phyloP scores from a whole-genome alignment of 2,797 vertebrate species.

The Eospalax fontanierii region DNA sequence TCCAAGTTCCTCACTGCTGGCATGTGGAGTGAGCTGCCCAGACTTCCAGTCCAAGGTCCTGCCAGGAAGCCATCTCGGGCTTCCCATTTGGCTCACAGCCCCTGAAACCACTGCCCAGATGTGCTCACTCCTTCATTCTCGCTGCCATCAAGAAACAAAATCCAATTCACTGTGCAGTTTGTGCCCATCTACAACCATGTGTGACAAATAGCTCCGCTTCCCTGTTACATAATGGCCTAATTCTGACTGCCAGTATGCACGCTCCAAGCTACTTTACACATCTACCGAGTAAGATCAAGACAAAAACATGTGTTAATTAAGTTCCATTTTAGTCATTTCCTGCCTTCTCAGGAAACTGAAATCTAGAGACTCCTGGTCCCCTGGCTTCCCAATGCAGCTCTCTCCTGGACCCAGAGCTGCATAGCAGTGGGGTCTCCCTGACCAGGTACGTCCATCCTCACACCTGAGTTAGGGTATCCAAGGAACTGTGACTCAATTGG shows the following conservation, averaged over 20 bases:
- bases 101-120: background rate
- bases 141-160: background rate
- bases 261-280: background rate
- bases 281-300: conserved; percentile 59
- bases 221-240: background rate
- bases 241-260: background rate
- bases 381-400: background rate
- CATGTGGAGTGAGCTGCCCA: background rate
- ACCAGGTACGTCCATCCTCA: background rate
- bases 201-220: background rate
- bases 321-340: conserved; percentile 69
- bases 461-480: background rate
- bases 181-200: background rate
- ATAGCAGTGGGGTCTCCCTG: background rate
- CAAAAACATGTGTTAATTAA: conserved; percentile 17
- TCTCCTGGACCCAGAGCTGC: background rate
- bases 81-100: background rate
- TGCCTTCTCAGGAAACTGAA: conserved; percentile 67
- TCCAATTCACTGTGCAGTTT: background rate
- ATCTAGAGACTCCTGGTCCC: conserved; percentile 21
- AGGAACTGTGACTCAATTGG: background rate
- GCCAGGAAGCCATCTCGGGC: background rate
- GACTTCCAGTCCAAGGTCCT: background rate
- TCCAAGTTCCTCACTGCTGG: background rate
- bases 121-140: background rate